A percentile compares a stretch with the other conserved stretches of the same genome.
These are phyloP conservation scores for Babylonia areolata DNA, from an alignment of 1,140 invertebrate species.

Conservation along the genomic window DNA sequence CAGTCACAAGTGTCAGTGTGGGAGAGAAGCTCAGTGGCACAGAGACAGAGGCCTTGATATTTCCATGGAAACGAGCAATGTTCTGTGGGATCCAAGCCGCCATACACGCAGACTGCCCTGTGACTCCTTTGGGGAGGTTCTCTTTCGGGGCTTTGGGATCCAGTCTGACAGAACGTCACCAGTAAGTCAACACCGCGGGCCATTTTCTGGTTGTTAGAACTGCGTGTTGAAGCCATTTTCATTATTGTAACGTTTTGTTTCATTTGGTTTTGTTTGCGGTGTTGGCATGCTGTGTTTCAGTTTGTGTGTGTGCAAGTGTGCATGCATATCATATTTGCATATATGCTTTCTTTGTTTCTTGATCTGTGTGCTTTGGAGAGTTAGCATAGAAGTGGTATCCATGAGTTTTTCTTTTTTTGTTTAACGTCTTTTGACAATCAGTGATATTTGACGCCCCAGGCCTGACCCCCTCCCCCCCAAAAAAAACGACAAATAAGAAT, in stretches of 20 bases:
- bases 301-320: conserved; percentile 2
- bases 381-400: too few species aligned
- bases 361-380: too few species aligned
- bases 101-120: conserved; percentile 54
- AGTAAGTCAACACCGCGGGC: too few species aligned
- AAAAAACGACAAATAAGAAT: too few species aligned
- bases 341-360: too few species aligned
- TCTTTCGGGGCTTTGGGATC: conserved; percentile 68
- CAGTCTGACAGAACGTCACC: conserved; percentile 37
- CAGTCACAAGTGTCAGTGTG: conserved; percentile 45
- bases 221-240: too few species aligned
- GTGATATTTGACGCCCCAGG: background rate
- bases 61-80: conserved; percentile 24
- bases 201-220: too few species aligned
- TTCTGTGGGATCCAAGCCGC: conserved; percentile 55
- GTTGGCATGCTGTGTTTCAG: too few species aligned
- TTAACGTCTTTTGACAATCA: too few species aligned
- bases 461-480: too few species aligned
- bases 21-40: conserved; percentile 47
- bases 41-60: conserved; percentile 26
- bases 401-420: background rate
- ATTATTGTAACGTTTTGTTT: too few species aligned
- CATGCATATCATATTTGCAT: background rate
- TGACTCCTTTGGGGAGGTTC: conserved; percentile 69
- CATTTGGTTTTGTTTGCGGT: background rate